A percentile compares a stretch with the other conserved stretches of the same genome.
Conservation (phyloP, 2,888 invertebrate genomes). For the Rhamphomyia laevipes region DNA sequence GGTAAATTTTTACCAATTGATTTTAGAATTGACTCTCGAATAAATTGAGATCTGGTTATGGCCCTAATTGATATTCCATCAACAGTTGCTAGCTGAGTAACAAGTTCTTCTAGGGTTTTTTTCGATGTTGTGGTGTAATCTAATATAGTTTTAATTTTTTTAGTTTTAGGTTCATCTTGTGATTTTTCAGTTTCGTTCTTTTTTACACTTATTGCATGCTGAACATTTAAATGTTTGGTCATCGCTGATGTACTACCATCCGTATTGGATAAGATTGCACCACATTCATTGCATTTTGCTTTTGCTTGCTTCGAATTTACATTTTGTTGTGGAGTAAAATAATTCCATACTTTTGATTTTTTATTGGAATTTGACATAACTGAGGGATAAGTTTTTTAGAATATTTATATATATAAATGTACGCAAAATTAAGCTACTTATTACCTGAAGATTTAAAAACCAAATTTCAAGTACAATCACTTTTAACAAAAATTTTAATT, state of each 20-base stretch:
- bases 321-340: background rate
- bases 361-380: background rate
- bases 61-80: background rate
- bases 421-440: no score
- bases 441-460: no score
- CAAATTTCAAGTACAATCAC: no score
- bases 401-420: no score
- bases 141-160: background rate
- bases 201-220: background rate
- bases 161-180: background rate
- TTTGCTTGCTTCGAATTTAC: background rate
- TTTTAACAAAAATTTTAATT: no score
- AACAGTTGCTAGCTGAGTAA: background rate
- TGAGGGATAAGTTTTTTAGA: no score
- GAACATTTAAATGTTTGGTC: background rate
- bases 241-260: background rate
- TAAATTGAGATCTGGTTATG: background rate
- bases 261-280: background rate
- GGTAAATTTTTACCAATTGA: background rate
- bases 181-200: background rate
- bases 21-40: background rate
- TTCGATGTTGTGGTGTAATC: background rate
- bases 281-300: background rate
- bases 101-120: background rate
- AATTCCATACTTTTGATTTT: background rate